Base-by-base conservation (phyloP, 2,113 vertebrate genomes). In the Prolemur simus region DNA sequence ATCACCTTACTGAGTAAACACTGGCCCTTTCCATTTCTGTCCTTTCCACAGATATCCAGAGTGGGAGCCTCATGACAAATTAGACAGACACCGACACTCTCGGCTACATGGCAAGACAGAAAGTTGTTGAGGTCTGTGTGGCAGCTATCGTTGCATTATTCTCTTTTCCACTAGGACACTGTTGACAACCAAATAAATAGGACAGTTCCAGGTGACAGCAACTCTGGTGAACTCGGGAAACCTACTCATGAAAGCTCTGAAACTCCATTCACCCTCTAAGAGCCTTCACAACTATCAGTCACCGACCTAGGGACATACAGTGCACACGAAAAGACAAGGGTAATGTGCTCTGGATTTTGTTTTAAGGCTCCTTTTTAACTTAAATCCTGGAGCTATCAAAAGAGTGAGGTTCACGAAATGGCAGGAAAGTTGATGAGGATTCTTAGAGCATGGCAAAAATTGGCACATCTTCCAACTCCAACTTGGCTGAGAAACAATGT, bases 161-260 rank as follows among this genome's bases (percentile, higher is more conserved):
- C 69, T 87, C 74, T 89, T 92, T 92, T 91, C 74, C n/a, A 45
- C 86, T 6, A 66, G 56, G 68, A 64, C 13, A 6, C 54, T 80
- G 77, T 39, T 95, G 91, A 94, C 86, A 85, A 58, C 17, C 66
- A 54, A 92, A 32, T 37, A 52, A 76, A 83, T 32, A 18, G 66
- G 39, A 54, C 20, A 71, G n/a, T 68, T 93, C 69, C 29, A 81
- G 85, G 73, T 91, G 86, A 95, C 78, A 92, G 85, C 9, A 74
- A 80, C 86, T 87, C 95, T 92, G 64, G 73, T 78, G 68, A 96
- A 54, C 92, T 89, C 89, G 87, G 78, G 37, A 94, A 93, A 84
- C 18, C 9, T 49, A 9, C 21, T 54, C 52, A 68, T 66, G 54
- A 63, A 71, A 89, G 84, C 11, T 39, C 56, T 27, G 54, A 77